Conservation (phyloP, 2,888 invertebrate species). For the Caenorhabditis macrosperma region DNA sequence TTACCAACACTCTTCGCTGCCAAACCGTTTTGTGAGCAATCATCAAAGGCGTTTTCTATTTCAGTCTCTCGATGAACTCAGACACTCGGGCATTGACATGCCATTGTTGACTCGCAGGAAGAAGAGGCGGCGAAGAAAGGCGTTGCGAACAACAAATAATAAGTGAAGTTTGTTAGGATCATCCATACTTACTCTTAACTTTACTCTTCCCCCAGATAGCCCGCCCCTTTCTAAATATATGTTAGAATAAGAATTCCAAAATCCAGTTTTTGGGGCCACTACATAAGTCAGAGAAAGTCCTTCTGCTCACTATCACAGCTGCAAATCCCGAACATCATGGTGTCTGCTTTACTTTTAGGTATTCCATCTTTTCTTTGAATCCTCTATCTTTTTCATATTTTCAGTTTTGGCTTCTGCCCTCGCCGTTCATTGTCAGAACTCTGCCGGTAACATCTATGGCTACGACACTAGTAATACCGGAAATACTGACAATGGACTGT, state of each 20-base stretch:
- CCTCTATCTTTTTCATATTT: not conserved
- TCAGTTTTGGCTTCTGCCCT: constrained; percentile 8
- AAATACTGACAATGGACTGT: constrained; percentile 41
- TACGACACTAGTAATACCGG: constrained; percentile 53
- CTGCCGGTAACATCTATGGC: constrained; percentile 66
- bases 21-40: constrained; percentile 38
- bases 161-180: constrained; percentile 58
- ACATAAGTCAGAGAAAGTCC: constrained; percentile 18
- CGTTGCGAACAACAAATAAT: constrained; percentile 58
- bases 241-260: constrained; percentile 1
- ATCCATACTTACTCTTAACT: constrained; percentile 51
- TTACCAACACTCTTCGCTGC: not conserved
- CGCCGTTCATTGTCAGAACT: constrained; percentile 26
- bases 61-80: constrained; percentile 50
- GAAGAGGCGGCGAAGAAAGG: constrained; percentile 1
- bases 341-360: constrained; percentile 37
- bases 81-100: constrained; percentile 48
- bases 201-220: constrained; percentile 35
- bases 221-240: constrained; percentile 57
- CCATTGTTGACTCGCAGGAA: constrained; percentile 49
- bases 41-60: constrained; percentile 35
- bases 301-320: constrained; percentile 7
- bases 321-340: constrained; percentile 11
- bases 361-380: not conserved
- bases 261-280: constrained; percentile 33